Base-by-base conservation (phyloP, 2,888 invertebrate species). In the Philereme transversata region DNA sequence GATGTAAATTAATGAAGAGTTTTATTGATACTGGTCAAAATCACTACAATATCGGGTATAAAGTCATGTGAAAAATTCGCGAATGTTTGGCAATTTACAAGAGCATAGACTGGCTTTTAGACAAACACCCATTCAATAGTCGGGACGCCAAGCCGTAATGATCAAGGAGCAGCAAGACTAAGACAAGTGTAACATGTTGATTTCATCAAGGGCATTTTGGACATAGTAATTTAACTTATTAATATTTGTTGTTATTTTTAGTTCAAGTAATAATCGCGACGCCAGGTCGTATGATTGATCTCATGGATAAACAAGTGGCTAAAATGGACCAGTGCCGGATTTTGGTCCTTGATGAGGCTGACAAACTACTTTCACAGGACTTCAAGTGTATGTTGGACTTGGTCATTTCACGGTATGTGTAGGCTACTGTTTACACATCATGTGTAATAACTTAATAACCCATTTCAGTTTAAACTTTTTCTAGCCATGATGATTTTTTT, bases 261-360 rank as follows among this genome's bases (percentile, higher is more conserved):
- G 99, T 99, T 84, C 99, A 99, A 94, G 96, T 99, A 74, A 98
- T 99, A 81, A 99, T 99, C 86, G 99, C 99, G 69, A 99, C 99
- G 70, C 99, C 99, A 68, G 99, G 99, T 77, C 96, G 99, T 89
- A 99, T 99, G 93, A 95, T 99, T 86, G 99, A 99, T 95, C 95
- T 99, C 90, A 99, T 99, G 97, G 99, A 99, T 93, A 99, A 99
- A 91, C 96, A 97, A 87, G 95, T 95, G 75, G 98, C 98, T 61
- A 96, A 98, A 87, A 97, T 99, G 96, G 96, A 97, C 76, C 95
- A 98, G 81, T 99, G 99, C 94, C 96, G 96, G 90, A 98, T 98
- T 93, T 94, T 99, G 79, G 99, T 99, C 75, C 94, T 99, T 80
- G 99, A 99, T 93, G 99, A 99, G 94, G 99, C 99, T 72, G 99